These are phyloP conservation scores for Chloropsis hardwickii DNA, from an alignment of 2,113 vertebrate species.

Conservation along the genomic window DNA sequence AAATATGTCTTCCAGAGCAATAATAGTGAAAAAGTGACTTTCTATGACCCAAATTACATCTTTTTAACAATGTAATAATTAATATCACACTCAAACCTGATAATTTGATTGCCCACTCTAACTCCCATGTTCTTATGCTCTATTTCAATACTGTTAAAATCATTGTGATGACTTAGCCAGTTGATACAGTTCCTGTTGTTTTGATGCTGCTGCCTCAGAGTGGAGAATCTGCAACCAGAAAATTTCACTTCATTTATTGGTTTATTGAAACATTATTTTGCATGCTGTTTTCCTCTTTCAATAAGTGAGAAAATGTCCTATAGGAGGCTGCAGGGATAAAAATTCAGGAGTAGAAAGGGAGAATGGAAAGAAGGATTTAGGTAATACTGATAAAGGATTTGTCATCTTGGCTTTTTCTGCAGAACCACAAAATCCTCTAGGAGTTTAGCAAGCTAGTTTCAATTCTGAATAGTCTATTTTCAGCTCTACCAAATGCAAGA, in stretches of 20 bases:
- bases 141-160: conserved; percentile 15
- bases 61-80: not conserved
- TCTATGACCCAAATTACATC: not conserved
- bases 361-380: not conserved
- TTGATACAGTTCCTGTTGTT: not conserved
- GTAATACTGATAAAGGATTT: not conserved
- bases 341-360: not conserved
- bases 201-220: not conserved
- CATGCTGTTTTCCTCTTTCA: not conserved
- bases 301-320: not conserved
- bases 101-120: not conserved
- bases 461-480: not conserved
- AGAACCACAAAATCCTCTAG: not conserved
- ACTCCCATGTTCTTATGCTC: not conserved
- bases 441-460: not conserved
- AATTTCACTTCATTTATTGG: not conserved
- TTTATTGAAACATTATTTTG: not conserved
- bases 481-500: not conserved
- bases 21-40: not conserved
- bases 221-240: not conserved
- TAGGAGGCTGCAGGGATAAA: not conserved
- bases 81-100: not conserved
- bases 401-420: not conserved
- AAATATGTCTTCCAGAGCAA: not conserved
- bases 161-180: not conserved